These are phyloP conservation scores for Clinocottus analis DNA, from an alignment of 2,113 vertebrate species.

Conservation along the genomic window DNA sequence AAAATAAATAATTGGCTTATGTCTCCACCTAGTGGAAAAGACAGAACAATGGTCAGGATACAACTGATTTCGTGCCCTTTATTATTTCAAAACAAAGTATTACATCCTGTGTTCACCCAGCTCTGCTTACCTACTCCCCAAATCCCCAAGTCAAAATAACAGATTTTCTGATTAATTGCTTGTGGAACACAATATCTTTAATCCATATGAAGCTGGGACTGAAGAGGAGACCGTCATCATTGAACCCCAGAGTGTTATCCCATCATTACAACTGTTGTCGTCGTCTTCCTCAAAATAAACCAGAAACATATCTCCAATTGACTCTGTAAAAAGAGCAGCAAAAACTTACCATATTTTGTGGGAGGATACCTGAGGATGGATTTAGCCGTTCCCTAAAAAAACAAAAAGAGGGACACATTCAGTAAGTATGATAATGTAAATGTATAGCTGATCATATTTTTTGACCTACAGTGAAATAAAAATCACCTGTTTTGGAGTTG, in stretches of 20 bases:
- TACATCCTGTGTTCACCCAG: neutral
- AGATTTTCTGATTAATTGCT: neutral
- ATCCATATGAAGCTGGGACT: neutral
- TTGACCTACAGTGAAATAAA: neutral
- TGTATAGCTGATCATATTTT: neutral
- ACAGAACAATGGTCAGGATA: neutral
- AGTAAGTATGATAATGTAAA: neutral
- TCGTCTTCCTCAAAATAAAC: neutral
- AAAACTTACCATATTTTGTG: slow-evolving; percentile 64
- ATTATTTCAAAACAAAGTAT: neutral
- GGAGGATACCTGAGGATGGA: slow-evolving; percentile 60
- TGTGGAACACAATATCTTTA: neutral
- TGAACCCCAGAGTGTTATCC: neutral
- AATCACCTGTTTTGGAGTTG: slow-evolving; percentile 69
- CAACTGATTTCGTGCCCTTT: neutral
- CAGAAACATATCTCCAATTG: neutral
- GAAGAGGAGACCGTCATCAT: neutral
- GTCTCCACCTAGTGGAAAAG: slow-evolving; percentile 62
- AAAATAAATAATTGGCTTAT: slow-evolving; percentile 23
- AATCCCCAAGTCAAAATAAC: neutral
- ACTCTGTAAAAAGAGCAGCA: neutral
- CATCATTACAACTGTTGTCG: neutral
- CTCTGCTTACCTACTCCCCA: neutral
- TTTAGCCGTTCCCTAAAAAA: slow-evolving; percentile 63
- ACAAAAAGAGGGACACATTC: neutral